phyloP scores from a whole-genome alignment of 1,140 invertebrate genomes.

The Drosophila parvula region DNA sequence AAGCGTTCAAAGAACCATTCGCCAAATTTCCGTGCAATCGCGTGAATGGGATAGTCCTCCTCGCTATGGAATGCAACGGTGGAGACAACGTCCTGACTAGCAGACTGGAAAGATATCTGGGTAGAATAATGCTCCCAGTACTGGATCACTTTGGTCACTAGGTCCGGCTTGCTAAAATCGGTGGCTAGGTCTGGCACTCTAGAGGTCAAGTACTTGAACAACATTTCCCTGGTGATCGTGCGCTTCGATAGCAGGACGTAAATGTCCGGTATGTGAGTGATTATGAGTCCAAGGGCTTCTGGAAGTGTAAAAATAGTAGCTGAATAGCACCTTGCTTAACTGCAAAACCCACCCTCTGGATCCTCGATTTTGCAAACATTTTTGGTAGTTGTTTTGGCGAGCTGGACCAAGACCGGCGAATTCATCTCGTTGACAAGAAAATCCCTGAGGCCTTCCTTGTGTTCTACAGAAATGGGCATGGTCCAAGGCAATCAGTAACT shows the following conservation, averaged over 20 bases:
- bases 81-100: not conserved
- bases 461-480: constrained; percentile 58
- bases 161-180: constrained; percentile 84
- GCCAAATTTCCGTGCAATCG: constrained; percentile 85
- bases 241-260: constrained; percentile 84
- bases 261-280: constrained; percentile 81
- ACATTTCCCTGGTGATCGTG: constrained; percentile 83
- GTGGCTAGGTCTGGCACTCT: constrained; percentile 76
- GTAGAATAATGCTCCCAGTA: constrained; percentile 79
- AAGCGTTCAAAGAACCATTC: constrained; percentile 87
- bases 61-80: not conserved
- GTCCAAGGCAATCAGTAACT: not conserved
- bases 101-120: not conserved
- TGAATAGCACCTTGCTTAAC: not conserved
- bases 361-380: constrained; percentile 53
- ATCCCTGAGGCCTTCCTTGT: constrained; percentile 57
- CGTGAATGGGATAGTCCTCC: constrained; percentile 75
- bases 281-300: constrained; percentile 85
- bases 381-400: constrained; percentile 64
- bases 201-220: constrained; percentile 84
- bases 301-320: constrained; percentile 44
- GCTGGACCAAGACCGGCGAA: constrained; percentile 49
- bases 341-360: constrained; percentile 41
- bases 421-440: constrained; percentile 57
- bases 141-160: constrained; percentile 83